These are phyloP conservation scores for Coregonus sp. DNA, from an alignment of 2,797 vertebrate genomes.

Conservation along the genomic window DNA sequence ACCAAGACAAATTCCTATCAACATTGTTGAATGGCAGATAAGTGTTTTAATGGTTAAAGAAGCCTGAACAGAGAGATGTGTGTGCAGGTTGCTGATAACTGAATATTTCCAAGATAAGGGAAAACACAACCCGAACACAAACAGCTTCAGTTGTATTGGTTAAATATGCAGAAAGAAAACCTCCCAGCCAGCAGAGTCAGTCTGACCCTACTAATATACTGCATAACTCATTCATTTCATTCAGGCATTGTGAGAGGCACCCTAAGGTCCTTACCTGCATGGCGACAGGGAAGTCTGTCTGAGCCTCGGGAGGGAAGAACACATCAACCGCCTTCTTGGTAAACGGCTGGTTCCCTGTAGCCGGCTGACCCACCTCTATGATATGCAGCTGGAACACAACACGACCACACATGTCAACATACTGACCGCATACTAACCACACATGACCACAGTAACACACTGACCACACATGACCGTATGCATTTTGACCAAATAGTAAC, in stretches of 20 bases:
- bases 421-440: neutral
- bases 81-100: too few relatives aligned
- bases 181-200: neutral
- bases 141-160: neutral
- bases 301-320: conserved; percentile 94
- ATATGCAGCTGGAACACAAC: conserved; percentile 83
- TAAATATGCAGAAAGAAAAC: too few relatives aligned
- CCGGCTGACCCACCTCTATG: conserved; percentile 92
- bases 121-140: neutral
- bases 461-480: too few relatives aligned
- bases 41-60: too few relatives aligned
- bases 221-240: neutral
- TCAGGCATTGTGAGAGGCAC: neutral
- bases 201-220: neutral
- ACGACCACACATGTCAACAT: neutral
- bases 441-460: neutral
- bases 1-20: neutral
- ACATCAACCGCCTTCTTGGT: conserved; percentile 93
- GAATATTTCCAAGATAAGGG: neutral
- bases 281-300: conserved; percentile 93
- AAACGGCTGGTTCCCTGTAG: conserved; percentile 91
- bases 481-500: too few relatives aligned
- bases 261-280: conserved; percentile 84
- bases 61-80: too few relatives aligned
- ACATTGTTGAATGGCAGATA: too few relatives aligned